phyloP scores from a whole-genome alignment of 2,888 invertebrate genomes.

The Agrotis segetum region DNA sequence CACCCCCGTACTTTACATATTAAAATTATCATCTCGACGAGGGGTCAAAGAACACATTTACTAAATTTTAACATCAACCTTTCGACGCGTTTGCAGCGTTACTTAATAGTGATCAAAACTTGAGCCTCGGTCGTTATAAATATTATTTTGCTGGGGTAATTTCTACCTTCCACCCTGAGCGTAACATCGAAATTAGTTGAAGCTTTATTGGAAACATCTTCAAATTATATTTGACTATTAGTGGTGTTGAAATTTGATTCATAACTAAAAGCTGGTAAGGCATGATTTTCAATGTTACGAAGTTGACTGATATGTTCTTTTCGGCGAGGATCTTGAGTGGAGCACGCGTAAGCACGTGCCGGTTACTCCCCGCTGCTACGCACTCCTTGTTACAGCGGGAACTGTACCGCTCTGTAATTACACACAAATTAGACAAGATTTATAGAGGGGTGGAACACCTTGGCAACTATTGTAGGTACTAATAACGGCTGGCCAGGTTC shows the following conservation, averaged over 20 bases:
- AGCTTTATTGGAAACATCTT: slow-evolving; percentile 71
- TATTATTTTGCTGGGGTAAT: slow-evolving; percentile 72
- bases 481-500: slow-evolving; percentile 88
- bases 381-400: slow-evolving; percentile 89
- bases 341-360: slow-evolving; percentile 90
- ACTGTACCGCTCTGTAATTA: slow-evolving; percentile 90
- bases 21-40: slow-evolving; percentile 84
- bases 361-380: slow-evolving; percentile 87
- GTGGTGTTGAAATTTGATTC: slow-evolving; percentile 54
- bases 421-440: slow-evolving; percentile 91
- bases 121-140: slow-evolving; percentile 72
- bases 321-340: slow-evolving; percentile 41
- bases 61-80: slow-evolving; percentile 83
- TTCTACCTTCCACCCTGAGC: slow-evolving; percentile 75
- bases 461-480: slow-evolving; percentile 90
- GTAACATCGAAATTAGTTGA: slow-evolving; percentile 77
- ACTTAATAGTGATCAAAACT: slow-evolving; percentile 82
- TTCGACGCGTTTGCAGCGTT: slow-evolving; percentile 83
- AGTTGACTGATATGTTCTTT: slow-evolving; percentile 66
- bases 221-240: slow-evolving; percentile 66
- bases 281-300: slow-evolving; percentile 58
- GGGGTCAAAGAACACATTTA: slow-evolving; percentile 89
- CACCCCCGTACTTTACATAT: slow-evolving; percentile 85
- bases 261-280: slow-evolving; percentile 56
- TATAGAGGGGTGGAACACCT: slow-evolving; percentile 91